Percentiles rank a stretch among this genome's conserved stretches.
Evolutionary conservation across 2,113 vertebrate genomes (phyloP).

Genomic region (Apistogramma diplotaenia): DNA sequence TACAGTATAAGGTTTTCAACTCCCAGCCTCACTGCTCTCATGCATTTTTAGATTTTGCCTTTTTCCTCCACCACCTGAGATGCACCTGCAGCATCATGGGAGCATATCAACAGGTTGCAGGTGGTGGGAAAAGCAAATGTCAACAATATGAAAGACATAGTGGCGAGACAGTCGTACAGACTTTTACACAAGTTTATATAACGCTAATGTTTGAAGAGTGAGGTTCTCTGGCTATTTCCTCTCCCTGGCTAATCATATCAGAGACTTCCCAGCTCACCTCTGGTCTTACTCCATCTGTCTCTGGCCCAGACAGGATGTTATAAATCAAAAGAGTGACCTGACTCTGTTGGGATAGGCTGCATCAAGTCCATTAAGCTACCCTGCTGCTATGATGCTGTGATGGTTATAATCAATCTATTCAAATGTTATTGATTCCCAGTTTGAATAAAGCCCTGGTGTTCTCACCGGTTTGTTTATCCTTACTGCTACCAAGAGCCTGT

Average conservation of each 20-base stretch:
- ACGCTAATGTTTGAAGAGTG: neutral
- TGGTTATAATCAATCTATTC: neutral
- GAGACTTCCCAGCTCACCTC: constrained; percentile 31
- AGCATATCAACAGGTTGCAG: neutral
- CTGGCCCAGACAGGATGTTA: constrained; percentile 20
- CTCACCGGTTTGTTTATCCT: neutral
- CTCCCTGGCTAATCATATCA: constrained; percentile 25
- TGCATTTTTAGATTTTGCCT: neutral
- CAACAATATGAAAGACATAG: neutral
- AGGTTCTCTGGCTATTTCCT: neutral
- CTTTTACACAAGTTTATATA: neutral
- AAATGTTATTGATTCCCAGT: neutral
- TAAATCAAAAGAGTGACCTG: constrained; percentile 1
- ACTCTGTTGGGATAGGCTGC: neutral
- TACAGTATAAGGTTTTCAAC: neutral
- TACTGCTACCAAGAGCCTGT: neutral
- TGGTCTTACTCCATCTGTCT: constrained; percentile 28
- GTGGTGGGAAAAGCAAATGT: neutral
- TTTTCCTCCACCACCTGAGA: neutral
- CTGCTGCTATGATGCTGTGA: neutral
- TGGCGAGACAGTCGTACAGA: neutral
- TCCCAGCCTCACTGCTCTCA: neutral
- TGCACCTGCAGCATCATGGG: neutral
- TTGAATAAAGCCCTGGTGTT: neutral
- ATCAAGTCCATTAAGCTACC: neutral